Conservation (phyloP, 1,140 invertebrate genomes). For the Platorchestia sp. region DNA sequence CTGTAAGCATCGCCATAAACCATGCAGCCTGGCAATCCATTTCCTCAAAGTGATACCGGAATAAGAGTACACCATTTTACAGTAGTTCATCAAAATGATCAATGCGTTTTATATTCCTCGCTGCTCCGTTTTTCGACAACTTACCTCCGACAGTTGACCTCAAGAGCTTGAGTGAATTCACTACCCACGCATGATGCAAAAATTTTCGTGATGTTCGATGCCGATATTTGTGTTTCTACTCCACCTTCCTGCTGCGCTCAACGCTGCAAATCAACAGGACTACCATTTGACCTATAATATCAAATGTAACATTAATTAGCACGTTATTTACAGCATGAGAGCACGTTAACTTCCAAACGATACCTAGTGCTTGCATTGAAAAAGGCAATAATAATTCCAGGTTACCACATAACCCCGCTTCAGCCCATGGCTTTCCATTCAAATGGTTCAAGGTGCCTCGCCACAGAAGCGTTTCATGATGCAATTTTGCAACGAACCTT, state of each 20-base stretch:
- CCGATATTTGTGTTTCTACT: neutral
- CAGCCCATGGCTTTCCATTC: neutral
- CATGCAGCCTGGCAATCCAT: neutral
- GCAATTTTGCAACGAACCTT: neutral
- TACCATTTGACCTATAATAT: neutral
- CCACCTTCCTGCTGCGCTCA: neutral
- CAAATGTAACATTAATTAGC: too few species aligned
- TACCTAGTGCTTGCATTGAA: neutral
- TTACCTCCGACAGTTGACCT: neutral
- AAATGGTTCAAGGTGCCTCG: neutral
- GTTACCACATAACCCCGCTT: neutral
- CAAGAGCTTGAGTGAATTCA: neutral
- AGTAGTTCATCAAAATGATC: neutral
- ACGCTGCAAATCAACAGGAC: neutral
- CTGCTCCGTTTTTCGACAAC: neutral
- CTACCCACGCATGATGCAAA: neutral
- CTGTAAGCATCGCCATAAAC: neutral
- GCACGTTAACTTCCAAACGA: neutral
- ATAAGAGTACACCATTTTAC: neutral
- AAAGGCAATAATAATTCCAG: neutral
- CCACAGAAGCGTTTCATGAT: neutral
- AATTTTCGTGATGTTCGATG: neutral
- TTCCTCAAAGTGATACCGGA: neutral
- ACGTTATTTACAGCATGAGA: neutral
- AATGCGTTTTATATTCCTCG: neutral